These are phyloP conservation scores for Pipa parva DNA, from an alignment of 2,113 vertebrate genomes.

Conservation along the genomic window DNA sequence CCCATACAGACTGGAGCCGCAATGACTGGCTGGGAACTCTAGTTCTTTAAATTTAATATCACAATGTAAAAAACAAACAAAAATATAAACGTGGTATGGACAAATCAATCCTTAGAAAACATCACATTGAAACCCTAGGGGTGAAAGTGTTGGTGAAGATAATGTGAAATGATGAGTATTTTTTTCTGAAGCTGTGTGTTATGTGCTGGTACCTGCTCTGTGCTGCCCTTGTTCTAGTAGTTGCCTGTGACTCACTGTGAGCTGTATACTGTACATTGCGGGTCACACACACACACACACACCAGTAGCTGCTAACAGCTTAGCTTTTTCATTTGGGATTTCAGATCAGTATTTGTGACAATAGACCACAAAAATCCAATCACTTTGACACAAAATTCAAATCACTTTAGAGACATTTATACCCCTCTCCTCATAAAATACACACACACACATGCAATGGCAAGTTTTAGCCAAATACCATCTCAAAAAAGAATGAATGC, in stretches of 20 bases:
- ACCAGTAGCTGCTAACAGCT: slow-evolving; percentile 53
- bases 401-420: too few relatives aligned
- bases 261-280: slow-evolving; percentile 69
- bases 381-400: too few relatives aligned
- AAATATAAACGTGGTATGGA: slow-evolving; percentile 18
- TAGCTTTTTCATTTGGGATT: slow-evolving; percentile 44
- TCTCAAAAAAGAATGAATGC: too few relatives aligned
- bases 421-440: too few relatives aligned
- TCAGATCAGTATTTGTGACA: slow-evolving; percentile 49
- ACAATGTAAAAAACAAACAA: background rate
- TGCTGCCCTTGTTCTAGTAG: slow-evolving; percentile 71
- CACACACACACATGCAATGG: too few relatives aligned
- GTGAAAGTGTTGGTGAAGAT: slow-evolving; percentile 59
- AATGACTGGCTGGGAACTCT: slow-evolving; percentile 6
- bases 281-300: slow-evolving; percentile 56
- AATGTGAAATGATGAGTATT: slow-evolving; percentile 42
- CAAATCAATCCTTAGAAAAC: slow-evolving; percentile 10
- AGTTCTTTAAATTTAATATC: background rate
- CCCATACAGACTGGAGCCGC: background rate
- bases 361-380: too few relatives aligned
- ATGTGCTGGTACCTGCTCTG: slow-evolving; percentile 39
- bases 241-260: slow-evolving; percentile 63
- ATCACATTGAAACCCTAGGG: slow-evolving; percentile 44
- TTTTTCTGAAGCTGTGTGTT: slow-evolving; percentile 7
- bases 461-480: too few relatives aligned